phyloP scores from a whole-genome alignment of 2,797 vertebrate species.

The Pempheris klunzingeri region DNA sequence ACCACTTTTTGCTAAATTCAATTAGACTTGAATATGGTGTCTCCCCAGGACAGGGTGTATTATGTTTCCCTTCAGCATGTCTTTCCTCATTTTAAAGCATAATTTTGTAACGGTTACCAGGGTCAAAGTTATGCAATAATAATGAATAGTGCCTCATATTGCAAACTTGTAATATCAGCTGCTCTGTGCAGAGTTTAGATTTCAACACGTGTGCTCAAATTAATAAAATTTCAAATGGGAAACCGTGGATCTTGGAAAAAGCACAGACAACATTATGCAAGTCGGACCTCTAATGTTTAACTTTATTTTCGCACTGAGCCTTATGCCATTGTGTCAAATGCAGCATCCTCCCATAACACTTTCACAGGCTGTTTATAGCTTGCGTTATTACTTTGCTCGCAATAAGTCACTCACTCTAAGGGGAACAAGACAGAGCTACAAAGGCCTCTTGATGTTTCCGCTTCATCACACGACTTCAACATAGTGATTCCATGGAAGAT shows the following conservation, averaged over 20 bases:
- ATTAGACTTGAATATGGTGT: slow-evolving; percentile 75
- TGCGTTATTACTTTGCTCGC: slow-evolving; percentile 74
- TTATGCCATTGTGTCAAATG: slow-evolving; percentile 78
- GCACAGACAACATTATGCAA: slow-evolving; percentile 84
- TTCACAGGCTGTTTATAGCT: slow-evolving; percentile 75
- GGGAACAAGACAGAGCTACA: slow-evolving; percentile 55
- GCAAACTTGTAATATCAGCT: slow-evolving; percentile 77
- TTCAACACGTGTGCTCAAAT: slow-evolving; percentile 67
- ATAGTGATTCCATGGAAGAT: slow-evolving; percentile 56
- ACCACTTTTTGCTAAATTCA: slow-evolving; percentile 62
- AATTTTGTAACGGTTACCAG: slow-evolving; percentile 90
- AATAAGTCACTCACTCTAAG: slow-evolving; percentile 70
- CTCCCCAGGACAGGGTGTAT: slow-evolving; percentile 76
- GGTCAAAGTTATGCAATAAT: slow-evolving; percentile 93
- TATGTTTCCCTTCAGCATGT: slow-evolving; percentile 73
- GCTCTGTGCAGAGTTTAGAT: slow-evolving; percentile 65
- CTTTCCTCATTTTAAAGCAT: slow-evolving; percentile 88
- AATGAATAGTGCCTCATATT: slow-evolving; percentile 88
- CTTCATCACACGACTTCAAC: slow-evolving; percentile 58
- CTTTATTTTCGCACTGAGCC: slow-evolving; percentile 85
- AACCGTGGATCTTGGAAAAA: slow-evolving; percentile 64
- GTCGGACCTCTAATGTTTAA: slow-evolving; percentile 75
- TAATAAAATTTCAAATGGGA: slow-evolving; percentile 65
- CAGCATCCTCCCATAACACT: slow-evolving; percentile 70
- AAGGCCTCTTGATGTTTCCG: slow-evolving; percentile 61